Conservation (phyloP, 2,797 vertebrate genomes). For the Lateolabrax maculatus region DNA sequence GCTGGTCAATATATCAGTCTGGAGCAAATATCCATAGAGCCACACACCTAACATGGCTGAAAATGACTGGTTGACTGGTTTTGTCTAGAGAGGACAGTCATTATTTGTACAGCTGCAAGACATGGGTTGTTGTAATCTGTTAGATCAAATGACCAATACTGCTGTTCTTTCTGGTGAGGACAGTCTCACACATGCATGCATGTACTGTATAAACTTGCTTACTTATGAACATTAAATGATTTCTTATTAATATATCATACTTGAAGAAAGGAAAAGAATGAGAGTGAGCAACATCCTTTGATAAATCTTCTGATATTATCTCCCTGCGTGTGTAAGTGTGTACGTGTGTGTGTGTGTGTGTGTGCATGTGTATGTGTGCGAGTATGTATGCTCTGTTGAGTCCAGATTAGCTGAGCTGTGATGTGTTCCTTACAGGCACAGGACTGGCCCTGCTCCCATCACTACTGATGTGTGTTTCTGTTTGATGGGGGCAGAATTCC, state of each 20-base stretch:
- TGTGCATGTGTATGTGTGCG: neutral
- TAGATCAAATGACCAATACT: neutral
- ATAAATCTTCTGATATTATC: neutral
- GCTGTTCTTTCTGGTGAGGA: neutral
- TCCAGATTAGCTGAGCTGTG: slow-evolving; percentile 41
- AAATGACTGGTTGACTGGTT: neutral
- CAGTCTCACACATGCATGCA: neutral
- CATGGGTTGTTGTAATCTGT: neutral
- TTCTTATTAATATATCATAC: neutral
- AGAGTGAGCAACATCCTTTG: neutral
- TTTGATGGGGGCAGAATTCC: slow-evolving; percentile 48
- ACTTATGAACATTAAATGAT: neutral
- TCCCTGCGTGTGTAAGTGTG: neutral
- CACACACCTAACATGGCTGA: neutral
- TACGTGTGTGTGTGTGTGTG: neutral
- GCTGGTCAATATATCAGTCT: neutral
- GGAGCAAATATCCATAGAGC: neutral
- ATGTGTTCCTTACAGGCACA: slow-evolving; percentile 48
- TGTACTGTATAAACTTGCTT: neutral
- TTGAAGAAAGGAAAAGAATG: neutral
- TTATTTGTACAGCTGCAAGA: neutral
- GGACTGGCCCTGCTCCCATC: slow-evolving; percentile 43
- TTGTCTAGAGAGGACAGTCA: neutral
- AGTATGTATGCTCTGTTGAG: neutral
- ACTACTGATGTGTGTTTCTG: slow-evolving; percentile 50